These are phyloP conservation scores for Oceanites oceanicus DNA, from an alignment of 2,113 vertebrate species.

Conservation along the genomic window DNA sequence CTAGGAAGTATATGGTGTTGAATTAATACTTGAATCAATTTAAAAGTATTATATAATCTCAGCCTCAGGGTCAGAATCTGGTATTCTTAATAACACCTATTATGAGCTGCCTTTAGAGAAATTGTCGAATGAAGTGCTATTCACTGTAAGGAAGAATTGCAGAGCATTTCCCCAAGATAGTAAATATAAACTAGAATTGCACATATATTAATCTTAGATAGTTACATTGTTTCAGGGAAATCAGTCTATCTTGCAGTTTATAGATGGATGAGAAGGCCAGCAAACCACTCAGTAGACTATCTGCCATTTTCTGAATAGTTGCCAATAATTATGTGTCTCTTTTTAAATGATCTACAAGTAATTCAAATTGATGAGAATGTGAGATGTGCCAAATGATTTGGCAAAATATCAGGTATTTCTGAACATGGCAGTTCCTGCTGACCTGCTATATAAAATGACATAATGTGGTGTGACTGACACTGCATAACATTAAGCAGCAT, in stretches of 20 bases:
- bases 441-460: conserved; percentile 59
- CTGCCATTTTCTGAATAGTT: conserved; percentile 38
- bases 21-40: background rate
- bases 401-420: conserved; percentile 59
- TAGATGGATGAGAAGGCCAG: conserved; percentile 21
- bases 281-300: conserved; percentile 71
- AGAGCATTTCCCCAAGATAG: background rate
- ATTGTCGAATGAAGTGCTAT: background rate
- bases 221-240: conserved; percentile 48
- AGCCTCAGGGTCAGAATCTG: background rate
- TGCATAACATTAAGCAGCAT: conserved; percentile 23
- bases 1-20: background rate
- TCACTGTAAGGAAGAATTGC: background rate
- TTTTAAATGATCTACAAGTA: conserved; percentile 75
- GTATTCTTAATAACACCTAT: background rate
- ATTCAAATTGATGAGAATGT: conserved; percentile 75
- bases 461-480: conserved; percentile 58
- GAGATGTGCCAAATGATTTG: conserved; percentile 74
- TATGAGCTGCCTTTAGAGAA: background rate
- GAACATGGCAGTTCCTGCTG: conserved; percentile 62
- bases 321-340: conserved; percentile 74
- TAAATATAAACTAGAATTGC: conserved; percentile 10
- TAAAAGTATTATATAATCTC: background rate
- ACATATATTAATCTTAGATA: background rate
- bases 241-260: conserved; percentile 55